phyloP scores from a whole-genome alignment of 2,113 vertebrate species.

The Equus quagga region DNA sequence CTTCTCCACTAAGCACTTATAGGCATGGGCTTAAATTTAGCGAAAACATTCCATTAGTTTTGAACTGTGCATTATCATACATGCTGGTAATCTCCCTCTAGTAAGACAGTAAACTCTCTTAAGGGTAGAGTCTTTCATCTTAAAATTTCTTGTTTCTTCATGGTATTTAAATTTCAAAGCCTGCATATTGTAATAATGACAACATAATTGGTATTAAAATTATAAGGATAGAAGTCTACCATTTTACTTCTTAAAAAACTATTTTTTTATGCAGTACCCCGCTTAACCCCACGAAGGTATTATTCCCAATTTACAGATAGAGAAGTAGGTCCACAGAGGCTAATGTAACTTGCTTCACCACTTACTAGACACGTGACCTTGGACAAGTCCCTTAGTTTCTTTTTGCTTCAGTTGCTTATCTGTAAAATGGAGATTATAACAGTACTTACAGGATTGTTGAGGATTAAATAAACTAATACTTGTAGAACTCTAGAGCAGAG shows the following conservation, averaged over 20 bases:
- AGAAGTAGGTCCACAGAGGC: not conserved
- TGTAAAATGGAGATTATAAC: not conserved
- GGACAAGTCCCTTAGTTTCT: not conserved
- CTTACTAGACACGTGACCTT: not conserved
- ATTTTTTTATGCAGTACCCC: not conserved
- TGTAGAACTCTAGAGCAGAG: not conserved
- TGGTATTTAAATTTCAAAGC: not conserved
- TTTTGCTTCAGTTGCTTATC: not conserved
- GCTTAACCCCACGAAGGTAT: not conserved
- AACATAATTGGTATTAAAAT: not conserved
- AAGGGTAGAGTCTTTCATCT: not conserved
- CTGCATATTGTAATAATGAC: not conserved
- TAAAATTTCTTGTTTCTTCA: not conserved
- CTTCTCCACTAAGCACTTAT: not conserved
- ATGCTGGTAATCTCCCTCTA: not conserved
- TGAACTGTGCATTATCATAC: not conserved
- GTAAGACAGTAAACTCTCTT: not conserved
- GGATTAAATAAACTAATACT: not conserved
- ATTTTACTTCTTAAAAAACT: not conserved
- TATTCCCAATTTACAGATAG: not conserved
- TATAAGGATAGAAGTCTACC: not conserved
- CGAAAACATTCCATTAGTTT: not conserved
- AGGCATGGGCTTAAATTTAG: not conserved
- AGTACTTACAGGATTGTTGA: not conserved
- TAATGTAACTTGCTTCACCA: not conserved